Conservation (phyloP, 2,888 invertebrate species). For the Schizaphis graminum region DNA sequence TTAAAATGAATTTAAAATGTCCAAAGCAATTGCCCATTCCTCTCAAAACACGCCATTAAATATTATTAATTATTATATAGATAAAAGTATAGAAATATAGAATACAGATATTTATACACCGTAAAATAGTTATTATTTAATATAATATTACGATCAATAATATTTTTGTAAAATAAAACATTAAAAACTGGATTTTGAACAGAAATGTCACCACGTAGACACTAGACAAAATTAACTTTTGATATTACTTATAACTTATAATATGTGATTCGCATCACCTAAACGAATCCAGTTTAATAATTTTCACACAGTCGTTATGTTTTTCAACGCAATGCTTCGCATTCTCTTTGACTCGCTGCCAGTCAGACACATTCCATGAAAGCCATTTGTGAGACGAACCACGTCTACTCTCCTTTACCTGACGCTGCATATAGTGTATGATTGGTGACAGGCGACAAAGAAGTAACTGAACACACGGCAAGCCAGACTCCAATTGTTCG, state of each 20-base stretch:
- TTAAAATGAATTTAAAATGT: background rate
- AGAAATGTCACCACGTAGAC: background rate
- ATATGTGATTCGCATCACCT: background rate
- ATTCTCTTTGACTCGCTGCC: background rate
- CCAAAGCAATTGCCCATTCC: background rate
- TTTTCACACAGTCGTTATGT: background rate
- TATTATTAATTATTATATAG: too few relatives aligned
- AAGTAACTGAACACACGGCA: constrained; percentile 50
- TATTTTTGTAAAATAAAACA: background rate
- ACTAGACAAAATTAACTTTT: background rate
- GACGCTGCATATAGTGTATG: constrained; percentile 36
- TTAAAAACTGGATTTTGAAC: background rate
- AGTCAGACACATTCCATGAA: background rate
- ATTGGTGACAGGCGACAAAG: constrained; percentile 38
- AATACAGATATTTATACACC: background rate
- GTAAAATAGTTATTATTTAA: background rate
- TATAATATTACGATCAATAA: background rate
- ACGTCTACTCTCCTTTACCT: background rate
- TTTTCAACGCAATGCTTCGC: constrained; percentile 34
- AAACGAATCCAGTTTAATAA: background rate
- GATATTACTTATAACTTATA: background rate
- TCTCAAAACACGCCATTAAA: background rate
- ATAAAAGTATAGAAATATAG: too few relatives aligned
- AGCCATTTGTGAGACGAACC: background rate
- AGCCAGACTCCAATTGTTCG: background rate